A percentile compares a stretch with the other conserved stretches of the same genome.
Evolutionary conservation across 2,888 invertebrate species (phyloP).

Genomic region (Spilarctia lutea): DNA sequence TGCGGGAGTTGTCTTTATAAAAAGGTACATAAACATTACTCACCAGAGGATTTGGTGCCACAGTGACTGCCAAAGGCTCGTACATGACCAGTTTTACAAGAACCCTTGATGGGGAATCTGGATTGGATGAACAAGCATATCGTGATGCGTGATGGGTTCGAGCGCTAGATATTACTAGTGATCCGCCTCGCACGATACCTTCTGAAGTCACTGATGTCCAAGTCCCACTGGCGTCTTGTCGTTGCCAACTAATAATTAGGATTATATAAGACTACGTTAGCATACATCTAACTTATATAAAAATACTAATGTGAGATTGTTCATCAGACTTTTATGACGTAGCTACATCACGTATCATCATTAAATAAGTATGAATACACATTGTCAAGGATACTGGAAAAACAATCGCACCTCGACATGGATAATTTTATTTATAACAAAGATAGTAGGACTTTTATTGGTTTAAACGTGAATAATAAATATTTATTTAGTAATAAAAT

Average conservation of each 20-base stretch:
- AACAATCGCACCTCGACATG: neutral
- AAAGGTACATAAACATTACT: neutral
- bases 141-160: conserved; percentile 88
- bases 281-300: neutral
- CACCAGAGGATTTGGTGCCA: conserved; percentile 89
- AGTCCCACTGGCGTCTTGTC: conserved; percentile 74
- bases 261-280: neutral
- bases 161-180: conserved; percentile 84
- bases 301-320: neutral
- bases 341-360: neutral
- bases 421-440: neutral
- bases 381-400: neutral
- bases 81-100: conserved; percentile 89
- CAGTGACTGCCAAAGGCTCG: conserved; percentile 88
- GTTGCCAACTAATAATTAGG: conserved; percentile 72
- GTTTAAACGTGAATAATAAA: no score
- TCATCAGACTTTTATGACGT: neutral
- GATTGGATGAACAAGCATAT: conserved; percentile 91
- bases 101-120: conserved; percentile 88
- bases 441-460: no score
- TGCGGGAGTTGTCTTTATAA: no score
- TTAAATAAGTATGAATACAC: neutral
- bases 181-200: conserved; percentile 71
- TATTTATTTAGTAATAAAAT: no score
- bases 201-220: conserved; percentile 73